Evolutionary conservation across 1,140 invertebrate species (phyloP), one percentile per base, ranked within the genome.

Genomic region (Drosophila lowei): DNA sequence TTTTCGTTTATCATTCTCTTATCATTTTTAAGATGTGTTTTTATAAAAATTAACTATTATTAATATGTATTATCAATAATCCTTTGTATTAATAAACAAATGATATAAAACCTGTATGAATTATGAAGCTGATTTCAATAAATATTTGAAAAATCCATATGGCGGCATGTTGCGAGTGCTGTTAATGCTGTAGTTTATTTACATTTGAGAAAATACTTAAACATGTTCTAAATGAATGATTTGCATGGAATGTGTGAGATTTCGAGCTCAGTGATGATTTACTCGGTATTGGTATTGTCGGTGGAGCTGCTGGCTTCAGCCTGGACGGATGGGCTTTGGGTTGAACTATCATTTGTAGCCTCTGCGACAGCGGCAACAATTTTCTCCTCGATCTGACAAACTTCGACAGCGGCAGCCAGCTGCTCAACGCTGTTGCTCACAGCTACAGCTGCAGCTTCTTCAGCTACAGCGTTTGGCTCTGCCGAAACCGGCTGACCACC

Each of bases 1-100:
- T 73, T 54, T 61, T 56, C 44, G 49, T 79, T 72, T 49, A 44
- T 43, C 50, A 28, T 34, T 25, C 42, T 52, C n/a, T 9, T 79
- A 72, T 76, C 79, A 85, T 68, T 77, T 86, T 81, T 72, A 88
- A 72, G 78, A 83, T 81, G 83, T 88, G 77, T 86, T 86, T 86
- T 58, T 75, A 59, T 75, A 58, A 46, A 81, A 72, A 62, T 60
- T 66, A 84, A 76, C 65, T 80, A 86, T 86, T 76, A 88, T 79
- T 83, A 88, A 86, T 84, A 88, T 83, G 75, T 86, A 83, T 83
- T 88, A 25, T 25, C 23, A 25, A 25, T 25, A 25, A 25, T 25
- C 23, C 23, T 25, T 25, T 25, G 23, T 25, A 25, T 25, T 25
- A 25, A 25, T 25, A 25, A 25, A 25, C 23, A 25, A 25, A 25